phyloP scores from a whole-genome alignment of 2,888 invertebrate species.

The Yponomeuta sedellus region DNA sequence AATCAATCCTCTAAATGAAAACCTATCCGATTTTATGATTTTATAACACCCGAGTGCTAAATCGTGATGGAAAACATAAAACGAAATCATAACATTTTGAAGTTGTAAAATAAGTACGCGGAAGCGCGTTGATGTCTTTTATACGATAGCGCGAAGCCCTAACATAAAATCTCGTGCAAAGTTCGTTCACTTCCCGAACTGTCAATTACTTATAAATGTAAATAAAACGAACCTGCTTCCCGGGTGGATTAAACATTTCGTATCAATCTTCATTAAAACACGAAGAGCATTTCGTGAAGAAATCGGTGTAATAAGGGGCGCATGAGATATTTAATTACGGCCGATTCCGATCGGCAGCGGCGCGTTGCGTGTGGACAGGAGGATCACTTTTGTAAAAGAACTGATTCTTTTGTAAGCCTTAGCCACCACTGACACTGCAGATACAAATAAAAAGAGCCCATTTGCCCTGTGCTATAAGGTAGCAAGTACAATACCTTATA shows the following conservation, averaged over 20 bases:
- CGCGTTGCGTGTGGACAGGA: conserved; percentile 57
- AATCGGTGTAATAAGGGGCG: conserved; percentile 65
- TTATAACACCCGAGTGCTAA: not conserved
- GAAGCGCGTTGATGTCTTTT: conserved; percentile 22
- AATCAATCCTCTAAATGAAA: not conserved
- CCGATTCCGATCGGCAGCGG: conserved; percentile 60
- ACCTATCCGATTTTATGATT: not conserved
- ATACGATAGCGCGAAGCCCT: conserved; percentile 10
- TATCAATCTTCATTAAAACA: conserved; percentile 70
- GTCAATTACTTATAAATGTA: conserved; percentile 36
- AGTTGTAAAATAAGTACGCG: not conserved
- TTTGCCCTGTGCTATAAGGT: too few species aligned
- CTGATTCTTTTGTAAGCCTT: conserved; percentile 27
- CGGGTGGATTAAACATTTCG: conserved; percentile 43
- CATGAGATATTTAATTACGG: conserved; percentile 71
- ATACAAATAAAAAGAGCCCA: too few species aligned
- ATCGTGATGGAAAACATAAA: not conserved
- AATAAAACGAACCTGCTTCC: conserved; percentile 36
- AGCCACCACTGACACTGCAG: too few species aligned
- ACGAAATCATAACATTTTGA: not conserved
- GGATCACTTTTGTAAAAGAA: conserved; percentile 44
- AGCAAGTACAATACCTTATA: too few species aligned
- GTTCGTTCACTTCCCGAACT: conserved; percentile 38
- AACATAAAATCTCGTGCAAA: conserved; percentile 24
- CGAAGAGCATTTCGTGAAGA: conserved; percentile 47